A percentile compares a stretch with the other conserved stretches of the same genome.
Evolutionary conservation across 2,797 vertebrate genomes (phyloP).

Genomic region (Tragelaphus oryx): DNA sequence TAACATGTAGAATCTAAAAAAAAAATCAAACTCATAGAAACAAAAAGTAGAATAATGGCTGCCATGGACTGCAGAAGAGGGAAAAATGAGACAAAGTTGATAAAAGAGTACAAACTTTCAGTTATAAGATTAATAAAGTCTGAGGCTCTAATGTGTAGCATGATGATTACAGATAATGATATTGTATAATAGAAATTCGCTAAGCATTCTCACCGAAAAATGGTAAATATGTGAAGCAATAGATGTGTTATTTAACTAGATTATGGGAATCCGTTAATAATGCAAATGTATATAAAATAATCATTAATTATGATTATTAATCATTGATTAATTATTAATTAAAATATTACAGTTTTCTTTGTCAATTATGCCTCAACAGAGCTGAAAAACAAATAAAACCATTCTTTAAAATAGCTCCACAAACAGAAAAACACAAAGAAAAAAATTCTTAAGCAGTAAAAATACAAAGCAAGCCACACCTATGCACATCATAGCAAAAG

Average conservation of each 20-base stretch:
- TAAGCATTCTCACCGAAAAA: background rate
- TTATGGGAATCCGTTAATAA: background rate
- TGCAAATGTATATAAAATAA: background rate
- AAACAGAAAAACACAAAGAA: background rate
- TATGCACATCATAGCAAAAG: background rate
- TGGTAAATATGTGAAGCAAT: background rate
- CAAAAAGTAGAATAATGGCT: background rate
- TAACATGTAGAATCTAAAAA: background rate
- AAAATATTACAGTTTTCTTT: background rate
- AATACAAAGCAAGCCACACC: background rate
- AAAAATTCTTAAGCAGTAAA: background rate
- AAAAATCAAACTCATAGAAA: background rate
- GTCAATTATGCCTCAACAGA: background rate
- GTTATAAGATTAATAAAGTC: background rate
- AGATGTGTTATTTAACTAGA: background rate
- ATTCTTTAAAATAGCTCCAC: background rate
- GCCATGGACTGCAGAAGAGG: background rate
- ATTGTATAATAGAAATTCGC: background rate
- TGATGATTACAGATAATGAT: background rate
- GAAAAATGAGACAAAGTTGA: background rate
- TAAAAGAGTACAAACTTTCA: background rate
- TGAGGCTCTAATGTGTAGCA: background rate
- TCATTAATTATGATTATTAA: background rate
- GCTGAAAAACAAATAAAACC: background rate
- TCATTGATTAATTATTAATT: background rate